Evolutionary conservation across 2,113 vertebrate genomes (phyloP).

Genomic region (Phycodurus eques): DNA sequence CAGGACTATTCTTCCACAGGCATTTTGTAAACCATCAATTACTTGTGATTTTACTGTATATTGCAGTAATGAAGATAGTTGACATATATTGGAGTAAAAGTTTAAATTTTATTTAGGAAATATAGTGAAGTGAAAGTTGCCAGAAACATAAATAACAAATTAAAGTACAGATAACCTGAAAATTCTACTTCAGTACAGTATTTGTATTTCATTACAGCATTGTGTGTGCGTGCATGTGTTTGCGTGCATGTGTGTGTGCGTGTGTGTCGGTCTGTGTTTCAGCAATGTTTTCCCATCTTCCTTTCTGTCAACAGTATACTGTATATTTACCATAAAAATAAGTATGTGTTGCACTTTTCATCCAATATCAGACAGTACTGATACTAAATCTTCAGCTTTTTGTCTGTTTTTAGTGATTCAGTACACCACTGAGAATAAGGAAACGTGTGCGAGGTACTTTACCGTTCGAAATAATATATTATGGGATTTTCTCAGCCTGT

Average conservation of each 20-base stretch:
- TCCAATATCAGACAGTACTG: not conserved
- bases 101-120: not conserved
- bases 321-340: not conserved
- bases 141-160: too few relatives aligned
- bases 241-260: slow-evolving; percentile 2
- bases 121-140: too few relatives aligned
- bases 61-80: too few relatives aligned
- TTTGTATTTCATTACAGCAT: not conserved
- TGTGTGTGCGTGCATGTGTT: slow-evolving; percentile 11
- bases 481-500: not conserved
- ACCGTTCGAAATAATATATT: not conserved
- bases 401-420: slow-evolving; percentile 73
- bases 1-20: too few relatives aligned
- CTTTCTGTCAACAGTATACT: not conserved
- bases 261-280: slow-evolving; percentile 9
- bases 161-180: too few relatives aligned
- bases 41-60: too few relatives aligned
- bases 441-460: slow-evolving; percentile 76
- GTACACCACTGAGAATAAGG: slow-evolving; percentile 76
- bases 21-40: too few relatives aligned
- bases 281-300: not conserved
- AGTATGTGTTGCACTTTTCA: not conserved
- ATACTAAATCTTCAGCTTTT: not conserved
- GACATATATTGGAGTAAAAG: too few relatives aligned
- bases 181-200: too few relatives aligned